phyloP scores from a whole-genome alignment of 2,797 vertebrate genomes.

The Melanotaenia nigrans region DNA sequence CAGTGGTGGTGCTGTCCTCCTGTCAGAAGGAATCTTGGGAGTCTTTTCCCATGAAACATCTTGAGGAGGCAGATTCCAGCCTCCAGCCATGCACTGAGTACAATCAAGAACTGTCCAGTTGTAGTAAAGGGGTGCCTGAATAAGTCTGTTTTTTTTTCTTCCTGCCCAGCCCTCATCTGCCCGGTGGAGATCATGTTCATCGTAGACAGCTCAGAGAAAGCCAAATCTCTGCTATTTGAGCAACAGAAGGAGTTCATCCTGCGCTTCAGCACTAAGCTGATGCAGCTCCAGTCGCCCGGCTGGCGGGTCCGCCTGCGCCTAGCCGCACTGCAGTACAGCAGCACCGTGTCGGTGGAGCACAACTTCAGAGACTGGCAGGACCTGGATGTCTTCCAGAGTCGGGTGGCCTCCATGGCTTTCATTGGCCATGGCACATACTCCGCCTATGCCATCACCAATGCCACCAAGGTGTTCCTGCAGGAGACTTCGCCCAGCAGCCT shows the following conservation, averaged over 20 bases:
- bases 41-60: no score
- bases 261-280: constrained; percentile 80
- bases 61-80: no score
- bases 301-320: constrained; percentile 81
- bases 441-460: constrained; percentile 88
- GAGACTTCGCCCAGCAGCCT: constrained; percentile 80
- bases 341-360: constrained; percentile 85
- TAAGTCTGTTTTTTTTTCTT: constrained; percentile 2
- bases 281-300: constrained; percentile 73
- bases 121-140: not conserved
- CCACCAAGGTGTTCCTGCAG: constrained; percentile 83
- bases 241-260: constrained; percentile 85
- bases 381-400: constrained; percentile 86
- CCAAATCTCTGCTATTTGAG: constrained; percentile 82
- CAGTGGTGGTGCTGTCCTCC: no score
- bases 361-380: constrained; percentile 89
- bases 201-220: constrained; percentile 91
- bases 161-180: constrained; percentile 70
- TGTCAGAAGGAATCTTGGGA: no score
- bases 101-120: no score
- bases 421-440: constrained; percentile 90
- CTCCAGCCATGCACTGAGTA: no score
- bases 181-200: constrained; percentile 86
- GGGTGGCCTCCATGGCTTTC: constrained; percentile 79
- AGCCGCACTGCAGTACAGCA: constrained; percentile 90